Conservation (phyloP, 1,140 invertebrate species). For the Rhagoletis zephyria region DNA sequence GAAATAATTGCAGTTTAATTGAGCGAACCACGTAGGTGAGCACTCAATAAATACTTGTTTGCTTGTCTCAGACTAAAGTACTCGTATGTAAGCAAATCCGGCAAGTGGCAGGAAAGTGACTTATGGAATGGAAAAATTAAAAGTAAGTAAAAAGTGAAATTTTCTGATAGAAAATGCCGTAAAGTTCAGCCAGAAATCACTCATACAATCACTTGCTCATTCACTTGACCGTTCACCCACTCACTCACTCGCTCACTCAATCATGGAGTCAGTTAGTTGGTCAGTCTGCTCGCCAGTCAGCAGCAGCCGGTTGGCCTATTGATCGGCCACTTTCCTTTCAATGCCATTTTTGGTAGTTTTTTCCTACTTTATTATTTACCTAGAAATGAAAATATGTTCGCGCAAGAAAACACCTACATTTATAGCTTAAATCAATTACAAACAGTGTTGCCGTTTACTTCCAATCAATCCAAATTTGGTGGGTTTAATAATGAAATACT, state of each 20-base stretch:
- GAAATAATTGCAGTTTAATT: conserved; percentile 30
- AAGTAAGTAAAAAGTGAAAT: neutral
- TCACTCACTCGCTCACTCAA: neutral
- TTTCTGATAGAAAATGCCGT: neutral
- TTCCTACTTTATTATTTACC: conserved; percentile 7
- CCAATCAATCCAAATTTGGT: no score
- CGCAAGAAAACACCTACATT: conserved; percentile 40
- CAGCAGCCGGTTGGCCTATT: neutral
- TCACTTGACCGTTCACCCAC: neutral
- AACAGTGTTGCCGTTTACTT: no score
- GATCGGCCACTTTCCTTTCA: conserved; percentile 41
- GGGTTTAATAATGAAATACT: no score
- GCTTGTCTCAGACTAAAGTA: neutral
- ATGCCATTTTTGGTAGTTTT: conserved; percentile 34
- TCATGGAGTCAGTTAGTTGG: neutral
- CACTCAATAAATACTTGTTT: neutral
- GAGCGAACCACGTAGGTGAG: neutral
- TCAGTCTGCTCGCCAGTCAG: neutral
- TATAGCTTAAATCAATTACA: conserved; percentile 45
- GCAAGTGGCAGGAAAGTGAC: neutral
- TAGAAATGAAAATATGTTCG: neutral
- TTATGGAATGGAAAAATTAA: neutral
- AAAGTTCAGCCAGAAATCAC: neutral
- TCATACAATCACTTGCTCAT: neutral
- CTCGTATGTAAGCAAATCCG: neutral